Evolutionary conservation across 2,888 invertebrate species (phyloP).

Genomic region (Ethmia dodecea): DNA sequence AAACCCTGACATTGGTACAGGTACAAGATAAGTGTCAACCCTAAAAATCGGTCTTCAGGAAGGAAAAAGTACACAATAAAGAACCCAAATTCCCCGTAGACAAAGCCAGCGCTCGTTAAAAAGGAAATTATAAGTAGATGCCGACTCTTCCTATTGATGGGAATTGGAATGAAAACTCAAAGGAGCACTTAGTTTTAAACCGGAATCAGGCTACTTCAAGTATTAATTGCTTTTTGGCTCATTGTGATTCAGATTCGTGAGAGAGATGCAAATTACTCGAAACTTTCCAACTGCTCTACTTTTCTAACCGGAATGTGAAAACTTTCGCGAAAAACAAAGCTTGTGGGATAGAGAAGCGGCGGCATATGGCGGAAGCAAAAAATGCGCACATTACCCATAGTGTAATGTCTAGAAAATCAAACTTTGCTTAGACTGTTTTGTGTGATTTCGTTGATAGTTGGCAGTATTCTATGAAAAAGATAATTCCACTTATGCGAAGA

Average conservation of each 20-base stretch:
- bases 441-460: no score
- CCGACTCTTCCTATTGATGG: slow-evolving; percentile 41
- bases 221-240: slow-evolving; percentile 75
- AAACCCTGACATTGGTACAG: no score
- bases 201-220: slow-evolving; percentile 68
- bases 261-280: slow-evolving; percentile 70
- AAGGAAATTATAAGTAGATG: slow-evolving; percentile 25
- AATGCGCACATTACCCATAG: no score
- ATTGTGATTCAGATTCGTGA: slow-evolving; percentile 71
- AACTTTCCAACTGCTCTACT: slow-evolving; percentile 66
- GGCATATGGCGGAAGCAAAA: no score
- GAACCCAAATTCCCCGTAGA: not conserved
- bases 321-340: slow-evolving; percentile 60
- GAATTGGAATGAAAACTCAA: slow-evolving; percentile 65
- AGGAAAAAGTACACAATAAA: no score
- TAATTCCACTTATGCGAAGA: no score
- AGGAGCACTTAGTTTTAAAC: slow-evolving; percentile 71
- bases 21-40: no score
- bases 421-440: no score
- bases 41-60: no score
- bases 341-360: slow-evolving; percentile 25
- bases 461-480: no score
- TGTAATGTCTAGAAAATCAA: no score
- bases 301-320: slow-evolving; percentile 68
- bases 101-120: slow-evolving; percentile 5